Evolutionary conservation across 1,140 invertebrate genomes (phyloP).

Genomic region (Drosophila tropicalis): DNA sequence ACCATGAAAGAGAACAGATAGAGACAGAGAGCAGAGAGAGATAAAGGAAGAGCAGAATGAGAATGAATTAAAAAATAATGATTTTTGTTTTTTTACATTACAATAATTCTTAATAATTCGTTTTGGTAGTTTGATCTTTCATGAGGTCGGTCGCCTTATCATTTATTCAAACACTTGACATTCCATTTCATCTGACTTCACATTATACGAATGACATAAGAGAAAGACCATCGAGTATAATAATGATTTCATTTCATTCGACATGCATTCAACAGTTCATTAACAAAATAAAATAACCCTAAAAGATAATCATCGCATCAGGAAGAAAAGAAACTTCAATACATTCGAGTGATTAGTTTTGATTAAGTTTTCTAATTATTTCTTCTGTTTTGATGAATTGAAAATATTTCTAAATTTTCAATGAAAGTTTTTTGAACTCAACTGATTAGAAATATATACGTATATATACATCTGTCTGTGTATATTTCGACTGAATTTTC

Average conservation of each 20-base stretch:
- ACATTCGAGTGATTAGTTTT: neutral
- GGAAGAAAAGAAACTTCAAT: no score
- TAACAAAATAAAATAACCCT: neutral
- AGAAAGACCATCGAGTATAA: neutral
- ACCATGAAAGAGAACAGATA: neutral
- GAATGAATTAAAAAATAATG: neutral
- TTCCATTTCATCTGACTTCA: neutral
- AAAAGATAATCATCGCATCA: no score
- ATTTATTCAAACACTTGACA: constrained; percentile 8
- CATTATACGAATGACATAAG: neutral
- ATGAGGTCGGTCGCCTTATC: neutral
- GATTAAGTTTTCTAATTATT: neutral
- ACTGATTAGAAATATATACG: no score
- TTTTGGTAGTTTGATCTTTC: neutral
- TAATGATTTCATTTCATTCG: constrained; percentile 2
- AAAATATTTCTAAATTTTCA: neutral
- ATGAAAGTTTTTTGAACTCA: no score
- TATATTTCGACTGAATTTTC: no score
- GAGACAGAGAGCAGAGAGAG: neutral
- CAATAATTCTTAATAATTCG: neutral
- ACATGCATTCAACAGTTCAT: constrained; percentile 5
- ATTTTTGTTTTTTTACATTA: neutral
- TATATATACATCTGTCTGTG: no score
- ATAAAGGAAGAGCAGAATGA: neutral
- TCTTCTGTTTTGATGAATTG: neutral